Base-by-base conservation (phyloP, 2,113 vertebrate species). In the Athene cunicularia region DNA sequence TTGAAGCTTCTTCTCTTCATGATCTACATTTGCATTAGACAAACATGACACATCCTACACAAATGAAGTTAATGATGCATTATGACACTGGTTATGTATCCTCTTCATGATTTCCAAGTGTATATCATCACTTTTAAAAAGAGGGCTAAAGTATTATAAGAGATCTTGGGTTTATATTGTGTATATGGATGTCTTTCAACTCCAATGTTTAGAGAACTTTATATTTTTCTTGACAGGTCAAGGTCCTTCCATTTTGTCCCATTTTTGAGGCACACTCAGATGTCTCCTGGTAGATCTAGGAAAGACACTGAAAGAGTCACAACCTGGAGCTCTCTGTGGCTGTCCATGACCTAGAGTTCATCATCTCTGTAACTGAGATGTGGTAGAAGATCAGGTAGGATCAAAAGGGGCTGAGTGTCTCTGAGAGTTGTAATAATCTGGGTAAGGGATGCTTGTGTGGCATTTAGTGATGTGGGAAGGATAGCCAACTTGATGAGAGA, bases 391-490 rank as follows among this genome's bases (percentile, higher is more conserved):
- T 47, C 93, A 96, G 94, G 93, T 91, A 72, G 73, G 37, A 83
- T 12, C 14, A 60, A 91, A 96, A 85, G 8, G 14, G 32, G 4
- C 33, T 2, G 6, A 79, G 24, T 82, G 73, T 66, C 43, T 94
- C 79, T 75, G 62, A 72, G 37, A 80, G 19, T 37, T 91, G 81
- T 76, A 96, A 96, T 96, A 79, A 88, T 45, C 58, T 70, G 81
- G 23, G n/a, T 56, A 43, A 88, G 33, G 3, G 52, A 93, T 93
- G 50, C 53, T 72, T 95, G 95, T 94, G 95, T 93, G 95, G 93
- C 60, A 73, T 87, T 95, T 72, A 88, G 45, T 95, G 95, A 96
- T 96, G 96, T 96, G 93, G 95, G 90, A 90, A 94, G 90, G 70
- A 43, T n/a, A 94, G 43, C 53, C 53, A 76, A 23, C 81, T 68